These are phyloP conservation scores for Oryzias curvinotus DNA, from an alignment of 2,113 vertebrate species.

Conservation along the genomic window DNA sequence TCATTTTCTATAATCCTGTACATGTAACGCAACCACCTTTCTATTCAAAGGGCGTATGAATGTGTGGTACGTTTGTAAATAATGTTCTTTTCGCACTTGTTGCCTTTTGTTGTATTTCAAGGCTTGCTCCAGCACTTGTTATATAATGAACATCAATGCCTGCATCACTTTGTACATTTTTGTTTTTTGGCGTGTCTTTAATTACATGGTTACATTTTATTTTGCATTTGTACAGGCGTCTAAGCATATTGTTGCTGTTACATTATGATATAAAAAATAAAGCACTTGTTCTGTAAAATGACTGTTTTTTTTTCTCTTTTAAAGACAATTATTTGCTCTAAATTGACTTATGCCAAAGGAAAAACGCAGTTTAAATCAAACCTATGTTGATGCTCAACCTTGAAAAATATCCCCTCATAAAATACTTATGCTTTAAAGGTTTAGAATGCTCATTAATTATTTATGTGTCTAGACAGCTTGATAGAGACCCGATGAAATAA, in stretches of 20 bases:
- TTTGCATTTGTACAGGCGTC: constrained; percentile 99
- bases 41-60: constrained; percentile 86
- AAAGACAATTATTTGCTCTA: not conserved
- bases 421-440: constrained; percentile 65
- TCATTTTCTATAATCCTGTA: constrained; percentile 78
- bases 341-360: not conserved
- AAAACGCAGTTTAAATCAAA: not conserved
- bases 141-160: constrained; percentile 81
- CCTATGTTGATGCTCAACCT: constrained; percentile 27
- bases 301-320: not conserved
- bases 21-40: constrained; percentile 94
- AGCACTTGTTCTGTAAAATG: constrained; percentile 87
- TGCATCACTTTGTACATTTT: constrained; percentile 91
- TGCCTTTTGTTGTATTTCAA: constrained; percentile 83
- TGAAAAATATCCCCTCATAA: constrained; percentile 60
- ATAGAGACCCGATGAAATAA: constrained; percentile 59
- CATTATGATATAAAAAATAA: constrained; percentile 94
- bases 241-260: constrained; percentile 90
- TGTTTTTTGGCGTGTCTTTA: constrained; percentile 81
- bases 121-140: constrained; percentile 85
- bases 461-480: constrained; percentile 69
- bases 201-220: constrained; percentile 85
- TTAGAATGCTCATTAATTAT: constrained; percentile 68
- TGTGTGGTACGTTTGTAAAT: constrained; percentile 95
- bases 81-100: constrained; percentile 89